phyloP scores from a whole-genome alignment of 2,888 invertebrate genomes.

The Thecocarcelia acutangulata region DNA sequence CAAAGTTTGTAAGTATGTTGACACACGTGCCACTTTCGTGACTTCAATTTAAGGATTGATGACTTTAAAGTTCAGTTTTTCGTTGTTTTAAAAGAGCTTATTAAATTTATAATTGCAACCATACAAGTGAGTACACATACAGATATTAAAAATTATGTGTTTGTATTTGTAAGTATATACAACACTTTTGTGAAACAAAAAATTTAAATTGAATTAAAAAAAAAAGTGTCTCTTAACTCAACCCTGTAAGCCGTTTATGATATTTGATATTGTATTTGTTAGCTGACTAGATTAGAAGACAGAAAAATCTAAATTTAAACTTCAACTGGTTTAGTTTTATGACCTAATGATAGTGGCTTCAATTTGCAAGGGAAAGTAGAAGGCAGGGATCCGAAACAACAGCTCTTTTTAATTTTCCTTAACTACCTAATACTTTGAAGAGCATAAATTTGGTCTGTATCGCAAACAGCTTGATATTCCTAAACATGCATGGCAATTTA shows the following conservation, averaged over 20 bases:
- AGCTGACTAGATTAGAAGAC: background rate
- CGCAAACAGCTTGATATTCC: too few species aligned
- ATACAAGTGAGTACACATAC: too few species aligned
- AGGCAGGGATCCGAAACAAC: background rate
- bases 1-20: conserved; percentile 11
- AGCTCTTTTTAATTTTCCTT: too few species aligned
- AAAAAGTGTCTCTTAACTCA: conserved; percentile 38
- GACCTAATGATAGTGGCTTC: background rate
- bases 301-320: conserved; percentile 8
- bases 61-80: conserved; percentile 47
- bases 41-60: conserved; percentile 51
- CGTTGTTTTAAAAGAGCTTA: conserved; percentile 30
- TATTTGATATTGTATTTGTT: conserved; percentile 36
- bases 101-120: background rate
- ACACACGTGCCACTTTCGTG: conserved; percentile 61
- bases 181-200: too few species aligned
- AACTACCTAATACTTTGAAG: too few species aligned
- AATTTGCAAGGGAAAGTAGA: background rate
- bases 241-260: conserved; percentile 39
- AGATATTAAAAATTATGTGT: too few species aligned
- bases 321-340: conserved; percentile 2
- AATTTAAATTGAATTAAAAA: conserved; percentile 19
- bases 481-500: too few species aligned
- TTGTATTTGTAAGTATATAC: too few species aligned
- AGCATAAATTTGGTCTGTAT: too few species aligned